Base-by-base conservation (phyloP, 2,888 invertebrate species). In the Stenoptilia bipunctidactyla region DNA sequence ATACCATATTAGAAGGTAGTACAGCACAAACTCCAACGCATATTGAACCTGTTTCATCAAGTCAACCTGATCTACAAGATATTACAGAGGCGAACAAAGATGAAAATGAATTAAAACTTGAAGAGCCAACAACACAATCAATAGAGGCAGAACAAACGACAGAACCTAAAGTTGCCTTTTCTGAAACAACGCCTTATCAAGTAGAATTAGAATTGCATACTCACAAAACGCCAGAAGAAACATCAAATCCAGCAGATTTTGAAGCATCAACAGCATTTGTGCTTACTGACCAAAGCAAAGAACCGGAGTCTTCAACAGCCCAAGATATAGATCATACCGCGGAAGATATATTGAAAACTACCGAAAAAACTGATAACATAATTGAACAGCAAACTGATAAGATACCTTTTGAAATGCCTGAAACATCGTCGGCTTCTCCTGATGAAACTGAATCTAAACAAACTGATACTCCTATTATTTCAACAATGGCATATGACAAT, bases 181-280 rank as follows among this genome's bases (percentile, higher is more conserved):
- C 58, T 15, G 56, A 57, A 44, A 61, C 71, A 10, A 72, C 66
- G 2, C 65, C 69, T 39, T 67, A 66, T 45, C 51, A 66, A 33
- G 60, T 73, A 37, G 71, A 73, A 53, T 53, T 75, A 41, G 61
- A 73, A 51, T 68, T 72, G 50, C 74, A 75, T 41, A 66, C 68
- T 4, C 72, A 70, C 46, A 61, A 61, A 45, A 44, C 53, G 40
- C 25, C 42, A 34, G 53, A 58, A 20, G 47, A 50, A 37, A 20
- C 20, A 8, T 45, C 48, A 36, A 37, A 8, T 8, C 20, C 20
- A 20, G 38, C 27, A 48, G 52, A 52, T 34, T 39, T 36, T 15
- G 37, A 36, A 34, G 34, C 34, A 6, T 37, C 37, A 3, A 9
- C 15, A 1, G 9, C 13, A 34, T 34, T 5, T 13, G 30, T 12